Evolutionary conservation across 2,797 vertebrate species (phyloP), one percentile per base, ranked within the genome.

Genomic region (Pseudocheirus occidentalis): DNA sequence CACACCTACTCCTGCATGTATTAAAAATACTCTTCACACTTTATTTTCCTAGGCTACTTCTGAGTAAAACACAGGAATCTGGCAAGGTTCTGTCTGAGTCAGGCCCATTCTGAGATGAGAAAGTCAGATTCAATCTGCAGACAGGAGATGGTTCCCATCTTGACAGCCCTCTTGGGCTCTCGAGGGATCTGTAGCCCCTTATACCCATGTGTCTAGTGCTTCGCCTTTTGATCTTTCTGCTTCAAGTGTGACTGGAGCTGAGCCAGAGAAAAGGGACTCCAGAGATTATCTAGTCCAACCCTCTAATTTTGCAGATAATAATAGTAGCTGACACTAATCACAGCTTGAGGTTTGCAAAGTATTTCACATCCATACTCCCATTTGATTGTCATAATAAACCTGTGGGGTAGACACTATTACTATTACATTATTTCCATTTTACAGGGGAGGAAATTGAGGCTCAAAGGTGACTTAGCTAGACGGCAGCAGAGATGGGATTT

Each of bases 141-240:
- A 98, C 97, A 97, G 96, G 98, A 98, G 81, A 59, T 96, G 95
- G 96, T 96, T 98, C 95, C 93, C 52, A 52, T 54, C 13, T 29
- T 90, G 90, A 55, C 90, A 90, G 90, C 5, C 31, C 31, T 90
- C 52, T 90, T 14, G 90, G 53, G 98, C 97, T 98, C 98, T 87
- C 21, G 98, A 97, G 97, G 94, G 97, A 98, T 98, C 97, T 98
- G 97, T 97, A 98, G 98, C 98, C 98, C 98, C 98, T 98, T 97
- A 97, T 98, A 97, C 97, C 97, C 98, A 98, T 98, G 98, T 96
- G 98, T 97, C 98, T 95, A 97, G 97, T 94, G 97, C 96, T 96
- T 97, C 91, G 97, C 96, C 97, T 98, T 98, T 98, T 98, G 98
- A 98, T 98, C 98, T 95, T 97, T 92, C 95, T 93, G 98, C 97